These are phyloP conservation scores for Steinernema scapterisci DNA, from an alignment of 2,888 invertebrate genomes.

Conservation along the genomic window DNA sequence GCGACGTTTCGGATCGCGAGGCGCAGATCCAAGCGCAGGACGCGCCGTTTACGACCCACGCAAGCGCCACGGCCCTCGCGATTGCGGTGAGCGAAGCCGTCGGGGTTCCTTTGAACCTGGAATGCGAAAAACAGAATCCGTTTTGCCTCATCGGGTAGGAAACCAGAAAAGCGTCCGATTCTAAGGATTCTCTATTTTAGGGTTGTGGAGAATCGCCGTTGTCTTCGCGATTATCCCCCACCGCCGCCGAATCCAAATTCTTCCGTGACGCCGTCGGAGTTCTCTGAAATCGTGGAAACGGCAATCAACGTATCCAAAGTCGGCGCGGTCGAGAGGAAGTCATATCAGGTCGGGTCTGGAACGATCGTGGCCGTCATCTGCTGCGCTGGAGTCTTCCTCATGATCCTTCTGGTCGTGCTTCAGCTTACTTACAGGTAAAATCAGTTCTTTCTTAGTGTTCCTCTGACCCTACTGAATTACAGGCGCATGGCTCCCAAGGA, in stretches of 20 bases:
- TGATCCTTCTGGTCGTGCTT: neutral
- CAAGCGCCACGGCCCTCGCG: neutral
- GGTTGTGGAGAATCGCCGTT: slow-evolving; percentile 19
- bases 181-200: neutral
- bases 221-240: slow-evolving; percentile 5
- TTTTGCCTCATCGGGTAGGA: slow-evolving; percentile 22
- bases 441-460: neutral
- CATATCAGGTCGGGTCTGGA: neutral
- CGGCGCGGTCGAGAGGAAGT: neutral
- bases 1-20: neutral
- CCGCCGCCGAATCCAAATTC: neutral
- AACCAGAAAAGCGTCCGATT: neutral
- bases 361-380: neutral
- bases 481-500: neutral
- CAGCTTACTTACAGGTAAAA: slow-evolving; percentile 14
- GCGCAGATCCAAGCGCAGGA: neutral
- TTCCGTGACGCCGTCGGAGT: neutral
- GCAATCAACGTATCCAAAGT: too few species aligned
- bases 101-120: neutral
- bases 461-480: neutral
- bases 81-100: neutral
- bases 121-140: neutral
- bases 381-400: neutral
- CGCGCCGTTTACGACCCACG: slow-evolving; percentile 18
- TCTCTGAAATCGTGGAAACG: neutral